Percentiles rank a stretch among this genome's conserved stretches.
Conservation (phyloP, 2,888 invertebrate species). For the Nemurella pictetii region DNA sequence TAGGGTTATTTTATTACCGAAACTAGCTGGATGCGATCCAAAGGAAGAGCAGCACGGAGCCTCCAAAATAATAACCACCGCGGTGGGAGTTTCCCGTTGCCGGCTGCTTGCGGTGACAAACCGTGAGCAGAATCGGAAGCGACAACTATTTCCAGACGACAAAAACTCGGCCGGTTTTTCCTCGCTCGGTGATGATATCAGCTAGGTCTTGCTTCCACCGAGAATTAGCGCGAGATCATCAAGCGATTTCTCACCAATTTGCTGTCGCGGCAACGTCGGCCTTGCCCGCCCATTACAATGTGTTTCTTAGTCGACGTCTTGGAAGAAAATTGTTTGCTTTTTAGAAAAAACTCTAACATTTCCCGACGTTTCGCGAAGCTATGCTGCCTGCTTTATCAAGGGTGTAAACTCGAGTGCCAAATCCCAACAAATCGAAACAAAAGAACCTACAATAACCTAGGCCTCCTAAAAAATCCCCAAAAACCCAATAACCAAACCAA, state of each 20-base stretch:
- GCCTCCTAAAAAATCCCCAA: too few relatives aligned
- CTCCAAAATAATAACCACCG: neutral
- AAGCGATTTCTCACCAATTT: neutral
- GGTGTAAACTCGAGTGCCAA: too few relatives aligned
- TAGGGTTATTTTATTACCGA: neutral
- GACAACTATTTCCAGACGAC: neutral
- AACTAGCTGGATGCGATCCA: neutral
- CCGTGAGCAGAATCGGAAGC: neutral
- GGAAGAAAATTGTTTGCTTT: neutral
- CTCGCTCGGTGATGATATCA: neutral
- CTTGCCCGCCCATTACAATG: neutral
- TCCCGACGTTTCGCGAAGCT: too few relatives aligned
- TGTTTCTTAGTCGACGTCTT: neutral
- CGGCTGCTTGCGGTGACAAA: neutral
- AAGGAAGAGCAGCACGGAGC: neutral
- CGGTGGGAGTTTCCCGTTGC: neutral
- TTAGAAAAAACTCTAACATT: too few relatives aligned
- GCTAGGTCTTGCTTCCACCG: neutral
- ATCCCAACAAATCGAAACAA: too few relatives aligned
- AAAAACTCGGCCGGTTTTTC: neutral
- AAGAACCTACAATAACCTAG: too few relatives aligned
- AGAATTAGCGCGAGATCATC: neutral
- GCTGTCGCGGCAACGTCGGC: neutral
- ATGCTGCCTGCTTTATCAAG: too few relatives aligned
- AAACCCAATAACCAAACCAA: too few relatives aligned